phyloP scores from a whole-genome alignment of 2,888 invertebrate species.

The Timandra comae region DNA sequence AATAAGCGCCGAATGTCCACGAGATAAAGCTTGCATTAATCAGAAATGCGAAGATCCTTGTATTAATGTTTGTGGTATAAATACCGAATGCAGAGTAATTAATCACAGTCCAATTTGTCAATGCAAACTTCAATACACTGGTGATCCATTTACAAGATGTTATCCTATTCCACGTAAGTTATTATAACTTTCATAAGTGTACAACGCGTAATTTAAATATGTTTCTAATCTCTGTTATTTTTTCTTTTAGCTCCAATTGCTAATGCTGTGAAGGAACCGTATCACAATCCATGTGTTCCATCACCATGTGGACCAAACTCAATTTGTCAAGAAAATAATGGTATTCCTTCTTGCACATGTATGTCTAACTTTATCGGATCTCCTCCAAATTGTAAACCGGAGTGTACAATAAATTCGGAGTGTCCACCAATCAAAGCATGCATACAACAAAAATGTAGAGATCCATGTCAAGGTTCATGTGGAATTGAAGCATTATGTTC shows the following conservation, averaged over 20 bases:
- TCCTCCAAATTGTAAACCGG: conserved; percentile 82
- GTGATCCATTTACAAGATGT: conserved; percentile 81
- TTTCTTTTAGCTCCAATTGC: conserved; percentile 58
- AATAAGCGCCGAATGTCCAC: conserved; percentile 84
- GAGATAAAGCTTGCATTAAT: conserved; percentile 83
- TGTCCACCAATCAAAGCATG: conserved; percentile 82
- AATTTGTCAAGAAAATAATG: conserved; percentile 76
- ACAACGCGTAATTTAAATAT: neutral
- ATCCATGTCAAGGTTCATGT: conserved; percentile 84
- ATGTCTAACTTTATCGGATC: conserved; percentile 77
- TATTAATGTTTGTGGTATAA: conserved; percentile 80
- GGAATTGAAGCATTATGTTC: conserved; percentile 78
- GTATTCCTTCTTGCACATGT: conserved; percentile 80
- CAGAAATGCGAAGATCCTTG: conserved; percentile 89
- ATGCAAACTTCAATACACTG: conserved; percentile 79
- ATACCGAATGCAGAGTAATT: conserved; percentile 83
- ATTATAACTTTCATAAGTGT: neutral
- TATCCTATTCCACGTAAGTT: conserved; percentile 71
- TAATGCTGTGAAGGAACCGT: conserved; percentile 64
- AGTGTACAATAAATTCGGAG: conserved; percentile 83
- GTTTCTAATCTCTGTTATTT: conserved; percentile 3
- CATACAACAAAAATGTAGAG: conserved; percentile 81
- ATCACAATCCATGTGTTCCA: conserved; percentile 74
- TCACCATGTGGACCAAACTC: conserved; percentile 85
- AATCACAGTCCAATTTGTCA: conserved; percentile 88